These are phyloP conservation scores for Caenorhabditis remanei DNA, from an alignment of 1,140 invertebrate genomes.

Conservation along the genomic window DNA sequence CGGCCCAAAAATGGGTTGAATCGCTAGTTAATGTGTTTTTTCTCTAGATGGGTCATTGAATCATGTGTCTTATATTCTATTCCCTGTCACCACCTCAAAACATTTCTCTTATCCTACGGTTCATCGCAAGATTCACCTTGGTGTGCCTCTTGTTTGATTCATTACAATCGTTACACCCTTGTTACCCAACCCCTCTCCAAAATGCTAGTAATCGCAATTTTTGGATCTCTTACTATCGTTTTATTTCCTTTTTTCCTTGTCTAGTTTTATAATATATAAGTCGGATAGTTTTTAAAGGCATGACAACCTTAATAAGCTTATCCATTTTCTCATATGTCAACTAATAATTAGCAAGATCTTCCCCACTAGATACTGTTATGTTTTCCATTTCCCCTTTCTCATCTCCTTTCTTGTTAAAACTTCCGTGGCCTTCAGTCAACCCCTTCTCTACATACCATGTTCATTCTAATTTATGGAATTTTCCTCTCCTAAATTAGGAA, in stretches of 20 bases:
- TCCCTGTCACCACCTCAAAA: conserved; percentile 7
- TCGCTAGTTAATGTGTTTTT: conserved; percentile 22
- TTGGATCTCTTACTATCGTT: conserved; percentile 4
- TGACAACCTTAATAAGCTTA: conserved; percentile 45
- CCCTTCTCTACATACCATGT: background rate
- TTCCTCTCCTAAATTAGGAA: conserved; percentile 25
- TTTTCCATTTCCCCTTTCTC: too few species aligned
- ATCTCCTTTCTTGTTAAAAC: background rate
- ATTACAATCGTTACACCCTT: background rate
- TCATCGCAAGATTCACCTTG: background rate
- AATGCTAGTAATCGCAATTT: conserved; percentile 28
- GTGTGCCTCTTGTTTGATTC: background rate
- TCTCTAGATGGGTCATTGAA: conserved; percentile 17
- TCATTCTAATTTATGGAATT: conserved; percentile 11
- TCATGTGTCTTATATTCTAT: conserved; percentile 13
- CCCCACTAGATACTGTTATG: background rate
- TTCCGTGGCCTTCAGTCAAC: conserved; percentile 12
- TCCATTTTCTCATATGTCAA: background rate
- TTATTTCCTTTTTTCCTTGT: background rate
- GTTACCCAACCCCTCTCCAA: background rate
- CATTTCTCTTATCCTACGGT: conserved; percentile 44
- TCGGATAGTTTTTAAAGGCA: conserved; percentile 37
- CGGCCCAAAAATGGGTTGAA: background rate
- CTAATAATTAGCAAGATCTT: conserved; percentile 12
- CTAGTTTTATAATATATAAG: background rate